Percentiles rank a stretch among this genome's conserved stretches.
Evolutionary conservation across 2,113 vertebrate genomes (phyloP).

Genomic region (Oryzias woworae): DNA sequence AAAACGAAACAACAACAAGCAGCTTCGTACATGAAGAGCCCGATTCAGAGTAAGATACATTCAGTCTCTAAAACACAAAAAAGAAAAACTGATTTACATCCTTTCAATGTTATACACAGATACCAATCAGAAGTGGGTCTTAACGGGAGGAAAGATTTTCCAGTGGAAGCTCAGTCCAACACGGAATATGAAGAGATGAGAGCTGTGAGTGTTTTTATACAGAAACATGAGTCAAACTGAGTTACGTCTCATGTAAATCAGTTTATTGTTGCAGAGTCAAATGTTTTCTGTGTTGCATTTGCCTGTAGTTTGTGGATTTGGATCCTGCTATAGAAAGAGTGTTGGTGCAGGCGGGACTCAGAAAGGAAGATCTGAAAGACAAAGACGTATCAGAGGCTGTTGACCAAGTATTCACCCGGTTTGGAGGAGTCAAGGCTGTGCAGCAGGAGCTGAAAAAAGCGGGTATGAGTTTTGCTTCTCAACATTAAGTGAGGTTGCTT

Average conservation of each 20-base stretch:
- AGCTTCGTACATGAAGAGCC: not conserved
- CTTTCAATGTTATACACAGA: constrained; percentile 7
- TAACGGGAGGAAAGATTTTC: constrained; percentile 1
- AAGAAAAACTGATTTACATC: not conserved
- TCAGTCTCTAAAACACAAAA: not conserved
- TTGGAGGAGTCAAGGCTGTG: constrained; percentile 45
- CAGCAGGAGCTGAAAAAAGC: constrained; percentile 26
- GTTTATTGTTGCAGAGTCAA: not conserved
- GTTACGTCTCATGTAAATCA: not conserved
- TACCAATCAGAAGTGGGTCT: not conserved
- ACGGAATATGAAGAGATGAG: not conserved
- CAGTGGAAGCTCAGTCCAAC: not conserved
- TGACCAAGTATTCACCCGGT: constrained; percentile 33
- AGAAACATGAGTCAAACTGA: not conserved
- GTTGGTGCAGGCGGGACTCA: constrained; percentile 22
- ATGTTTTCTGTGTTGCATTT: not conserved
- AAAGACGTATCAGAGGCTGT: constrained; percentile 34
- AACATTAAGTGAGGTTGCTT: not conserved
- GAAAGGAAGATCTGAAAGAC: constrained; percentile 31
- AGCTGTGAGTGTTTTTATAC: constrained; percentile 14
- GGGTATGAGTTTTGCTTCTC: constrained; percentile 14
- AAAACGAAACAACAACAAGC: not conserved
- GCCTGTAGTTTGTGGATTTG: constrained; percentile 20
- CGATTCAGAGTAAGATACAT: constrained; percentile 17
- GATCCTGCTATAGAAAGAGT: constrained; percentile 28